These are phyloP conservation scores for Eilema griseolum DNA, from an alignment of 2,888 invertebrate genomes.

Conservation along the genomic window DNA sequence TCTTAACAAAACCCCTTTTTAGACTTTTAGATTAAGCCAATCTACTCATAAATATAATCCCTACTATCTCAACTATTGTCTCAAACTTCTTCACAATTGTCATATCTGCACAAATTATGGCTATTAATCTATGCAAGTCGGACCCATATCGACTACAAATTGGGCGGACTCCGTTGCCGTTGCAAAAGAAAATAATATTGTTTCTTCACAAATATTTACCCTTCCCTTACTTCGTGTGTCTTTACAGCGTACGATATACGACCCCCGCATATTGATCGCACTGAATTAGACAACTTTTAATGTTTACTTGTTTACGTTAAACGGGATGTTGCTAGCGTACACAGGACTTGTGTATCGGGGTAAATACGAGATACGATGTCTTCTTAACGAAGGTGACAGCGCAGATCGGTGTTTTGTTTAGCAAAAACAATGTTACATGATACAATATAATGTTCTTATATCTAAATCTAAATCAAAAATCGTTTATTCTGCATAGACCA, in stretches of 20 bases:
- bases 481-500: no score
- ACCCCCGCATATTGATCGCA: constrained; percentile 53
- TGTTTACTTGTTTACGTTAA: constrained; percentile 25
- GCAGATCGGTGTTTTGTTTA: not conserved
- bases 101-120: constrained; percentile 48
- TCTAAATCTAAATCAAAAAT: no score
- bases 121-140: constrained; percentile 65
- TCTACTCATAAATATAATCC: no score
- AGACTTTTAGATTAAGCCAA: no score
- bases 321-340: constrained; percentile 8
- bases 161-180: constrained; percentile 68
- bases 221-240: constrained; percentile 74
- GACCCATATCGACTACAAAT: constrained; percentile 85
- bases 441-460: no score
- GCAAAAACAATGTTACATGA: not conserved
- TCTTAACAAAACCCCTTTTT: not conserved
- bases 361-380: not conserved
- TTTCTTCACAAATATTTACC: constrained; percentile 85
- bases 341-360: constrained; percentile 6
- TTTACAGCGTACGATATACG: constrained; percentile 60
- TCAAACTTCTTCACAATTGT: not conserved
- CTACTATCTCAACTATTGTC: not conserved
- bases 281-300: constrained; percentile 42
- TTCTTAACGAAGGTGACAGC: not conserved
- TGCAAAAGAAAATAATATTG: constrained; percentile 84